Conservation (phyloP, 2,888 invertebrate species). For the Cacoxenus indagator region DNA sequence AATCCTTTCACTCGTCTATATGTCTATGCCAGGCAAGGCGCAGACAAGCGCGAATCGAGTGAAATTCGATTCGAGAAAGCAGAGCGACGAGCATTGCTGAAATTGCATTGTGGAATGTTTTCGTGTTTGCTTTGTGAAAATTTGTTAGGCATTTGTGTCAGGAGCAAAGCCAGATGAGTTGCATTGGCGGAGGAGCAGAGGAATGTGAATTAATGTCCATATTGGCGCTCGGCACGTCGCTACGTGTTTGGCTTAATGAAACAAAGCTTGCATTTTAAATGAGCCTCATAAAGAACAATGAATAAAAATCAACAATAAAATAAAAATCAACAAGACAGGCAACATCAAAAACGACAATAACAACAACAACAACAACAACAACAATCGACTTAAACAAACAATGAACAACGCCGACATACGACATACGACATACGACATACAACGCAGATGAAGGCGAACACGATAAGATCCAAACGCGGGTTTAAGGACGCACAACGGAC, state of each 20-base stretch:
- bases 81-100: no score
- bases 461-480: not conserved
- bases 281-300: slow-evolving; percentile 67
- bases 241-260: slow-evolving; percentile 46
- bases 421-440: not conserved
- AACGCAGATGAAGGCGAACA: not conserved
- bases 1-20: no score
- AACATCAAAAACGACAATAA: not conserved
- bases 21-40: no score
- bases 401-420: not conserved
- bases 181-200: not conserved
- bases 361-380: slow-evolving; percentile 28
- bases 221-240: slow-evolving; percentile 6
- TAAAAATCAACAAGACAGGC: not conserved
- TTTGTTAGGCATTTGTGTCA: not conserved
- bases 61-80: no score
- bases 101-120: not conserved
- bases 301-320: slow-evolving; percentile 40
- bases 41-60: no score
- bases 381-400: slow-evolving; percentile 12
- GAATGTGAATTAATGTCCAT: not conserved
- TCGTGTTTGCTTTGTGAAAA: not conserved
- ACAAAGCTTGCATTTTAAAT: slow-evolving; percentile 68
- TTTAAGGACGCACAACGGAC: not conserved
- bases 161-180: not conserved